Percentiles rank a stretch among this genome's conserved stretches.
Evolutionary conservation across 2,888 invertebrate genomes (phyloP).

Genomic region (Drosophila ezoana): DNA sequence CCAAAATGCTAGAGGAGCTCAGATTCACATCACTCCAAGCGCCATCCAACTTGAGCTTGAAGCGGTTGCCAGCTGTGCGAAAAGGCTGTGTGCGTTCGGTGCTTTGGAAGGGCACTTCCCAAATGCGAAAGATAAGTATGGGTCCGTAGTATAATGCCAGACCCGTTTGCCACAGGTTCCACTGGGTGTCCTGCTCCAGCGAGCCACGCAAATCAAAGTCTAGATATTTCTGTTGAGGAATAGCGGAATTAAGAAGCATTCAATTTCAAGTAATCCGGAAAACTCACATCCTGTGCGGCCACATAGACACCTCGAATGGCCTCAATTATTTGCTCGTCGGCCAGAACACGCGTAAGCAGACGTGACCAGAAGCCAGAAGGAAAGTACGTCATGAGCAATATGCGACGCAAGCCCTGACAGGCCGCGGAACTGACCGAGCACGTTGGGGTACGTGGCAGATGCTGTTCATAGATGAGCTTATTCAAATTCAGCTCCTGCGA

Average conservation of each 20-base stretch:
- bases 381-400: constrained; percentile 97
- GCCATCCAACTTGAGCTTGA: constrained; percentile 92
- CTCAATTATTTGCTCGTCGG: constrained; percentile 93
- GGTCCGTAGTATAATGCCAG: constrained; percentile 93
- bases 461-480: constrained; percentile 78
- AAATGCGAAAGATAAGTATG: constrained; percentile 92
- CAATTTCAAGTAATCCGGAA: background rate
- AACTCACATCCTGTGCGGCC: constrained; percentile 88
- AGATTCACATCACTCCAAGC: constrained; percentile 94
- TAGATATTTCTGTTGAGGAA: constrained; percentile 67
- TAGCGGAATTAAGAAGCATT: background rate
- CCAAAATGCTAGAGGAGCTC: constrained; percentile 92
- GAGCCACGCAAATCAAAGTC: constrained; percentile 82
- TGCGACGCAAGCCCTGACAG: constrained; percentile 85
- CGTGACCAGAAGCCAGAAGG: constrained; percentile 99
- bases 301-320: constrained; percentile 90
- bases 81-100: constrained; percentile 86
- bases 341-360: constrained; percentile 95
- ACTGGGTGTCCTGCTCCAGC: constrained; percentile 87
- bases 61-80: constrained; percentile 86
- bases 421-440: constrained; percentile 12
- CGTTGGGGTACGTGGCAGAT: constrained; percentile 30
- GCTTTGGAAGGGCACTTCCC: constrained; percentile 89
- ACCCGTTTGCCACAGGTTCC: constrained; percentile 98
- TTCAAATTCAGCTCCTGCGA: constrained; percentile 83